phyloP scores from a whole-genome alignment of 2,888 invertebrate genomes.

The Artemia sinica region DNA sequence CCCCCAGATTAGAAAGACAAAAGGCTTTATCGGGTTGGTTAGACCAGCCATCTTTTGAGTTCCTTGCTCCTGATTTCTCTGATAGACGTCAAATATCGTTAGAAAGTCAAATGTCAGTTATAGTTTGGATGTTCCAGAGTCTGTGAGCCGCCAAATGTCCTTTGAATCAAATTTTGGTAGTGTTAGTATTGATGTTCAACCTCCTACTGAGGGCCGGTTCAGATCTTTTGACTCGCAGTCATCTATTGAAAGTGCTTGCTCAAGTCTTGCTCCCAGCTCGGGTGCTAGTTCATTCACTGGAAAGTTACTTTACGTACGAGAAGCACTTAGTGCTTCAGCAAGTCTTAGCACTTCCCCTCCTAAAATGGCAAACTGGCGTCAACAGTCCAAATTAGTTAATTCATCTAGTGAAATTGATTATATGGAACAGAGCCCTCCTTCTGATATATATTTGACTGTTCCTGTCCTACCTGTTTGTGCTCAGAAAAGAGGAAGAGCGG shows the following conservation, averaged over 20 bases:
- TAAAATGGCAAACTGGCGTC: constrained; percentile 12
- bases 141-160: background rate
- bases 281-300: background rate
- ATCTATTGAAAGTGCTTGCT: constrained; percentile 7
- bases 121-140: constrained; percentile 18
- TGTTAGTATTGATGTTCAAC: background rate
- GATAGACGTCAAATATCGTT: constrained; percentile 17
- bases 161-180: constrained; percentile 5
- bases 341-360: constrained; percentile 21
- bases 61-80: constrained; percentile 18
- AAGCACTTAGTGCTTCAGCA: constrained; percentile 20
- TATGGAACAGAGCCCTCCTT: constrained; percentile 18
- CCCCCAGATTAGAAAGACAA: constrained; percentile 21
- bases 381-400: background rate
- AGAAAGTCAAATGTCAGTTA: constrained; percentile 21
- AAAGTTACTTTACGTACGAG: constrained; percentile 17
- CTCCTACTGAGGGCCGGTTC: constrained; percentile 1
- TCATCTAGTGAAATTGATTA: constrained; percentile 10
- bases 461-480: constrained; percentile 19
- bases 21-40: constrained; percentile 22
- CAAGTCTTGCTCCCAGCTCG: constrained; percentile 7
- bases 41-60: constrained; percentile 19
- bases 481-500: background rate
- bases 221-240: constrained; percentile 10
- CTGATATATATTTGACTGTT: constrained; percentile 21